A percentile compares a stretch with the other conserved stretches of the same genome.
These are phyloP conservation scores for Pardosa pseudoannulata DNA, from an alignment of 2,888 invertebrate genomes.

Conservation along the genomic window DNA sequence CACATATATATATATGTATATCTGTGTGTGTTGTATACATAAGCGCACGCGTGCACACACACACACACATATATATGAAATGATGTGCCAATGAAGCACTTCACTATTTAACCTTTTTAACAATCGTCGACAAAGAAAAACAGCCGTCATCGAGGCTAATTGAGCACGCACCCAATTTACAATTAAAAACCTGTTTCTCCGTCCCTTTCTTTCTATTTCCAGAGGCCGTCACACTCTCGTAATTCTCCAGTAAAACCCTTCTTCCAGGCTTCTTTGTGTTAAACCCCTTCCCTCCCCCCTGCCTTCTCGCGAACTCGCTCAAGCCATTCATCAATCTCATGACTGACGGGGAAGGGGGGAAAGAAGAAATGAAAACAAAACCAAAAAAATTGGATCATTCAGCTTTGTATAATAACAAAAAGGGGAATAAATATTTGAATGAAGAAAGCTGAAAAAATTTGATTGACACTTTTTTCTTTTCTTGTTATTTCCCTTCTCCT, in stretches of 20 bases:
- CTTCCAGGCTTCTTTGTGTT: too few relatives aligned
- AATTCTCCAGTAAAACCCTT: not conserved
- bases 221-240: not conserved
- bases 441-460: not conserved
- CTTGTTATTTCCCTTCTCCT: not conserved
- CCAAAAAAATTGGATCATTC: not conserved
- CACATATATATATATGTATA: too few relatives aligned
- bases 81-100: too few relatives aligned
- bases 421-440: not conserved
- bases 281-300: too few relatives aligned
- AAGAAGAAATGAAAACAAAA: conserved; percentile 2
- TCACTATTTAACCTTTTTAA: too few relatives aligned
- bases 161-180: conserved; percentile 11
- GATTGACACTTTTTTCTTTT: not conserved
- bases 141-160: conserved; percentile 6
- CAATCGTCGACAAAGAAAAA: not conserved
- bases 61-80: too few relatives aligned
- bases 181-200: conserved; percentile 35
- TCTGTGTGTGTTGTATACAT: too few relatives aligned
- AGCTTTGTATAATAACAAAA: not conserved
- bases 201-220: not conserved
- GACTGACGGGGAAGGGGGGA: conserved; percentile 7
- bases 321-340: conserved; percentile 10
- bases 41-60: too few relatives aligned
- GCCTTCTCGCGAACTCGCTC: not conserved